Conservation (phyloP, 2,888 invertebrate species). For the Blastobasis adustella region DNA sequence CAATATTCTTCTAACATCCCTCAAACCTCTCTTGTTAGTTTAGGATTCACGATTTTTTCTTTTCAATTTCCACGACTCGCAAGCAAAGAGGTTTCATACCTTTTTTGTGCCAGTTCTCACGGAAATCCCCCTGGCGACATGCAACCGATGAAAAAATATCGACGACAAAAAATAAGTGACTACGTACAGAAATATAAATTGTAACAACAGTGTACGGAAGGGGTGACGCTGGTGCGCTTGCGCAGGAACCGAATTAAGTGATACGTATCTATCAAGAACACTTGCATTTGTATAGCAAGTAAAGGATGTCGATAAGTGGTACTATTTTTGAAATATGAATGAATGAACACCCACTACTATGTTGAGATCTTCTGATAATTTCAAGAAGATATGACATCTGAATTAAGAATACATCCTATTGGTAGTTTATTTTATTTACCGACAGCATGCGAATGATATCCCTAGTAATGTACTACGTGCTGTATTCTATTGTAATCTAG, state of each 20-base stretch:
- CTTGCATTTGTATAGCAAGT: not conserved
- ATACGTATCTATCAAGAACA: not conserved
- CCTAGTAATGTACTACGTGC: not conserved
- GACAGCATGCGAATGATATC: not conserved
- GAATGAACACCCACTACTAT: too few relatives aligned
- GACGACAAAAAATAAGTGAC: constrained; percentile 4
- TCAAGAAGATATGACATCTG: too few relatives aligned
- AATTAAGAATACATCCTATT: too few relatives aligned
- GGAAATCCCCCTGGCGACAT: not conserved
- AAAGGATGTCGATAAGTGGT: too few relatives aligned
- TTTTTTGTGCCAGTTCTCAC: constrained; percentile 7
- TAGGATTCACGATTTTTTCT: not conserved
- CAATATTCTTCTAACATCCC: too few relatives aligned
- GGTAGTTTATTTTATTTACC: too few relatives aligned
- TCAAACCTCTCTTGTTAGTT: too few relatives aligned
- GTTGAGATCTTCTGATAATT: too few relatives aligned
- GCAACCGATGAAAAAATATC: not conserved
- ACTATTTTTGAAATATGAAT: too few relatives aligned
- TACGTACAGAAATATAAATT: constrained; percentile 5
- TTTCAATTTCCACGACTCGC: not conserved
- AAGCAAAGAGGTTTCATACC: not conserved
- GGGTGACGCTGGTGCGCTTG: constrained; percentile 6
- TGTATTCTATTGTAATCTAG: too few relatives aligned
- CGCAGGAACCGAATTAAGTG: not conserved
- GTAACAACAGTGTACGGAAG: constrained; percentile 6